Conservation (phyloP, 2,797 vertebrate genomes). For the Rachycentron canadum region DNA sequence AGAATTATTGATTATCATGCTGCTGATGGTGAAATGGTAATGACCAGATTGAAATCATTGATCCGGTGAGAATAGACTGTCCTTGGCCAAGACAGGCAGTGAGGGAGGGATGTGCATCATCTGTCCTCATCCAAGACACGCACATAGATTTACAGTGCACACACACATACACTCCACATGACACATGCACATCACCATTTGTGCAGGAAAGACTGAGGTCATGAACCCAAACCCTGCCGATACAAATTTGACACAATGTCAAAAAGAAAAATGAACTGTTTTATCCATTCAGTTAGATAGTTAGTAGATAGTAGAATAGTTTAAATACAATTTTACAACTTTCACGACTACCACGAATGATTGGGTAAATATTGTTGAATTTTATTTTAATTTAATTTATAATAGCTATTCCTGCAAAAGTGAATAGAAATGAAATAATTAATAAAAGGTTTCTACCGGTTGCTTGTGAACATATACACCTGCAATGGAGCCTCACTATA, state of each 20-base stretch:
- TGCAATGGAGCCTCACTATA: no score
- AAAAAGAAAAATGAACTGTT: no score
- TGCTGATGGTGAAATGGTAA: slow-evolving; percentile 58
- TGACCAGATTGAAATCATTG: slow-evolving; percentile 64
- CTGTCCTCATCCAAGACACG: neutral
- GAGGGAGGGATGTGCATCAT: slow-evolving; percentile 18
- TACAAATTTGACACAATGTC: neutral
- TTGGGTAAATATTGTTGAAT: no score
- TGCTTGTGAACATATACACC: no score
- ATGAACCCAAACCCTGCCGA: neutral
- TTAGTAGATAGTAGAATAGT: no score
- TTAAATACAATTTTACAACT: no score
- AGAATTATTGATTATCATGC: slow-evolving; percentile 61
- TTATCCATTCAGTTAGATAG: no score
- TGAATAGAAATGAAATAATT: no score
- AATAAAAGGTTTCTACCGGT: no score
- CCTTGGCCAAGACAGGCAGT: slow-evolving; percentile 50
- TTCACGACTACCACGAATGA: no score
- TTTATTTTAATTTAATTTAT: no score
- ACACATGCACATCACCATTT: neutral
- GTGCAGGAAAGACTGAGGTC: neutral
- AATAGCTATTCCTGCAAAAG: no score
- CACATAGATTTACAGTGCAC: neutral
- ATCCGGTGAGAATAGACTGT: slow-evolving; percentile 51
- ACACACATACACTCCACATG: neutral